Conservation (phyloP, 2,113 vertebrate genomes). For the Pangasianodon gigas region DNA sequence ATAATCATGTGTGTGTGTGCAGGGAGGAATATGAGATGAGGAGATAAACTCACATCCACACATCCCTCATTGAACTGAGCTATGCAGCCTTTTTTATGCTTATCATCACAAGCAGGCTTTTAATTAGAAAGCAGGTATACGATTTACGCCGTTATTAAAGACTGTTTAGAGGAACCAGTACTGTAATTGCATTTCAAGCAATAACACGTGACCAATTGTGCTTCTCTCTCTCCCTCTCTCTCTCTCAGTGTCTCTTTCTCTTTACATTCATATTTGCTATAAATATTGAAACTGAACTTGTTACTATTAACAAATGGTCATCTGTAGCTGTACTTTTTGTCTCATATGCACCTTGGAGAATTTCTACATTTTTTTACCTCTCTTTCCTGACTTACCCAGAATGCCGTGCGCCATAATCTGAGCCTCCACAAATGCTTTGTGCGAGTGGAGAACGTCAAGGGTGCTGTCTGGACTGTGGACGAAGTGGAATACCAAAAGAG, state of each 20-base stretch:
- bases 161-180: constrained; percentile 42
- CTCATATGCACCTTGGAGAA: background rate
- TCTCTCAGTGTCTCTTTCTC: background rate
- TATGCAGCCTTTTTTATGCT: constrained; percentile 40
- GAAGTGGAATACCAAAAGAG: constrained; percentile 99
- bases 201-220: constrained; percentile 21
- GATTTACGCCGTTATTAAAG: constrained; percentile 54
- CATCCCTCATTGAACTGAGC: constrained; percentile 44
- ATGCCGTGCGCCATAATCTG: constrained; percentile 98
- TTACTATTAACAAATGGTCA: background rate
- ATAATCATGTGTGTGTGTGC: constrained; percentile 27
- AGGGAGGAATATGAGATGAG: constrained; percentile 45
- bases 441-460: constrained; percentile 98
- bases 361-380: background rate
- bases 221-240: background rate
- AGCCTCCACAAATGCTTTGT: constrained; percentile 99
- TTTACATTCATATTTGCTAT: background rate
- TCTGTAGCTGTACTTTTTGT: background rate
- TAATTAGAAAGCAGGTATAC: constrained; percentile 59
- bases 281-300: background rate
- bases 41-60: constrained; percentile 47
- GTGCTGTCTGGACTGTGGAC: constrained; percentile 98
- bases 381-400: constrained; percentile 71
- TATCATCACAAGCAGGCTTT: constrained; percentile 48
- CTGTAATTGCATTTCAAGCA: constrained; percentile 52